These are phyloP conservation scores for Latheticus oryzae DNA, from an alignment of 2,888 invertebrate species.

Conservation along the genomic window DNA sequence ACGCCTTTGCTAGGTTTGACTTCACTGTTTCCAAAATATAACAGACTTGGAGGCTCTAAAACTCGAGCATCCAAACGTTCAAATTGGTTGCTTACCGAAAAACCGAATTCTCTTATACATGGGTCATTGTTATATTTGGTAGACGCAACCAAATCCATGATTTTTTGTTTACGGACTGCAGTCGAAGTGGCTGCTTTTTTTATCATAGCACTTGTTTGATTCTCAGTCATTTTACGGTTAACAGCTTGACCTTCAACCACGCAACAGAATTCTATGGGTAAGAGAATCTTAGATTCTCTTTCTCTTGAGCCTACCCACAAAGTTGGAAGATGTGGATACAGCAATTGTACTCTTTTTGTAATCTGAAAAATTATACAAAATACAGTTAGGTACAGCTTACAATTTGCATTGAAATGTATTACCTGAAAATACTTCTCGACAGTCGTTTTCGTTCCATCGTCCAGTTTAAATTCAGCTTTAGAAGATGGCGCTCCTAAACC, in stretches of 20 bases:
- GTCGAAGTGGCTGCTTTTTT: conserved; percentile 86
- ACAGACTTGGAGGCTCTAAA: conserved; percentile 79
- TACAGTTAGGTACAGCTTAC: no score
- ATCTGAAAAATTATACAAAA: conserved; percentile 60
- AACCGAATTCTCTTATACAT: conserved; percentile 82
- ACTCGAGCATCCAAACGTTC: conserved; percentile 82
- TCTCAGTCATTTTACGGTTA: conserved; percentile 83
- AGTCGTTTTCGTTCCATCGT: conserved; percentile 57
- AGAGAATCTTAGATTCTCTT: conserved; percentile 74
- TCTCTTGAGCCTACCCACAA: conserved; percentile 75
- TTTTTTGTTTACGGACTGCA: conserved; percentile 80
- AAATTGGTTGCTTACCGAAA: conserved; percentile 80
- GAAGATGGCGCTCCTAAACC: conserved; percentile 61
- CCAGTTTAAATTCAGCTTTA: conserved; percentile 60
- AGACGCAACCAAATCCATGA: conserved; percentile 71
- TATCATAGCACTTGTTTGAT: conserved; percentile 90
- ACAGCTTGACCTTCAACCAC: conserved; percentile 82
- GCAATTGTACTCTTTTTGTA: conserved; percentile 62
- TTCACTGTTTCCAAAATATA: conserved; percentile 68
- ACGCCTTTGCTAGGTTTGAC: conserved; percentile 63
- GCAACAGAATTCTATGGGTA: conserved; percentile 87
- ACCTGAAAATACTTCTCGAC: conserved; percentile 64
- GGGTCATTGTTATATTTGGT: conserved; percentile 64
- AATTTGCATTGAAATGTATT: no score
- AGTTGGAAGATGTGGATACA: conserved; percentile 81